A percentile compares a stretch with the other conserved stretches of the same genome.
Conservation (phyloP, 2,113 vertebrate genomes). For the Pedionomus torquatus region DNA sequence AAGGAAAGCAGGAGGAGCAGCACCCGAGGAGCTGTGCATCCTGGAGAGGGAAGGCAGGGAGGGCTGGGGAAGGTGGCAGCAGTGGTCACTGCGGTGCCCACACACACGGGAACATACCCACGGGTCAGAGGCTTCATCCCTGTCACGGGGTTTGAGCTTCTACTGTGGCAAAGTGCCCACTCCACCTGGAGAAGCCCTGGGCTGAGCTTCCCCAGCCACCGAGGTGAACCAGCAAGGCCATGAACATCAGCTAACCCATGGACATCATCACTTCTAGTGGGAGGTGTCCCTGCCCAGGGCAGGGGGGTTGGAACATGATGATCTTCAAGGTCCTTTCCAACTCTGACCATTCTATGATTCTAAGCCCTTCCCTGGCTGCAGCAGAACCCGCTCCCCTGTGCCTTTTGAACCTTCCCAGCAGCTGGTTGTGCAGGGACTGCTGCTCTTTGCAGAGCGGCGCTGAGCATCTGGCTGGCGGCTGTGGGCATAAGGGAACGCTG, state of each 20-base stretch:
- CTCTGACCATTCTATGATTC: too few relatives aligned
- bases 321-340: too few relatives aligned
- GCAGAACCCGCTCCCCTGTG: not conserved
- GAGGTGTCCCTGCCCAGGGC: too few relatives aligned
- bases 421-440: accelerated
- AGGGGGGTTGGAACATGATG: too few relatives aligned
- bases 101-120: accelerated
- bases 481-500: not conserved
- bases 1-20: not conserved
- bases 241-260: not conserved
- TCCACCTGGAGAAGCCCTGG: not conserved
- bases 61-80: not conserved
- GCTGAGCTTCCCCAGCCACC: not conserved
- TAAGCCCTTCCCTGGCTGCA: not conserved
- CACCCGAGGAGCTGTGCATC: not conserved
- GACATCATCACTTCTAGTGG: too few relatives aligned
- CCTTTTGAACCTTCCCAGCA: not conserved
- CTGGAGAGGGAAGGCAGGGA: not conserved
- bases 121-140: not conserved
- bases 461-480: not conserved
- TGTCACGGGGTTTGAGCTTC: accelerated
- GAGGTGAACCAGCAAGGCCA: not conserved
- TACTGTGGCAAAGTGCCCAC: not conserved
- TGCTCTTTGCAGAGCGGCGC: not conserved
- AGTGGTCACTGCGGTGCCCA: not conserved